phyloP scores from a whole-genome alignment of 2,888 invertebrate genomes.

The Osedax frankpressi region DNA sequence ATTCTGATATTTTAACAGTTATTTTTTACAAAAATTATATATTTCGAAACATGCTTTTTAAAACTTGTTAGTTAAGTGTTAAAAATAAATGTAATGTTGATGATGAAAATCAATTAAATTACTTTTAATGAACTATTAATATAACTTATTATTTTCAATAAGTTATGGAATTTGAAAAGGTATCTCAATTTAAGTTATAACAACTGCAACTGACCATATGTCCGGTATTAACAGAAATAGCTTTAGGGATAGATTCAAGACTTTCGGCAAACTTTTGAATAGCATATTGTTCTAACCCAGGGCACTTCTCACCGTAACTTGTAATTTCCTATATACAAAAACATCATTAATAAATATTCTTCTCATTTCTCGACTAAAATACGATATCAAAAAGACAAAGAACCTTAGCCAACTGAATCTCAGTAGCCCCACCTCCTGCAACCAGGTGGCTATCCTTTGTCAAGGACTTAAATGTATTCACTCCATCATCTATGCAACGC shows the following conservation, averaged over 20 bases:
- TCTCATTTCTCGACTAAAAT: too few species aligned
- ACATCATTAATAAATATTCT: too few species aligned
- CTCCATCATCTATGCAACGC: slow-evolving; percentile 92
- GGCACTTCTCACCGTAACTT: slow-evolving; percentile 53
- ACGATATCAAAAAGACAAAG: too few species aligned
- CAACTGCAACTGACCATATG: slow-evolving; percentile 52
- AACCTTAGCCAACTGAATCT: slow-evolving; percentile 73
- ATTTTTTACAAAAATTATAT: too few species aligned
- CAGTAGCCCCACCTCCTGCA: slow-evolving; percentile 86
- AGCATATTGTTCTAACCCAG: slow-evolving; percentile 91
- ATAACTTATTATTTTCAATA: background rate
- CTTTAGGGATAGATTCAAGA: slow-evolving; percentile 76
- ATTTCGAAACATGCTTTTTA: too few species aligned
- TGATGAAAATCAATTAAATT: too few species aligned
- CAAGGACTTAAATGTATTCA: slow-evolving; percentile 89
- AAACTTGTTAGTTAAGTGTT: too few species aligned
- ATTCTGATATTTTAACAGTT: too few species aligned
- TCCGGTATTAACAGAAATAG: slow-evolving; percentile 86
- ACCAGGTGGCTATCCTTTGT: slow-evolving; percentile 58
- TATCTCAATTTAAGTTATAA: background rate
- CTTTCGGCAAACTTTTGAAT: slow-evolving; percentile 76
- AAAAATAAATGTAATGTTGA: too few species aligned
- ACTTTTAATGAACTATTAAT: too few species aligned
- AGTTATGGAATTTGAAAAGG: too few species aligned
- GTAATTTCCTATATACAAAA: background rate